Base-by-base conservation (phyloP, 2,797 vertebrate species). In the Margarornis squamiger region DNA sequence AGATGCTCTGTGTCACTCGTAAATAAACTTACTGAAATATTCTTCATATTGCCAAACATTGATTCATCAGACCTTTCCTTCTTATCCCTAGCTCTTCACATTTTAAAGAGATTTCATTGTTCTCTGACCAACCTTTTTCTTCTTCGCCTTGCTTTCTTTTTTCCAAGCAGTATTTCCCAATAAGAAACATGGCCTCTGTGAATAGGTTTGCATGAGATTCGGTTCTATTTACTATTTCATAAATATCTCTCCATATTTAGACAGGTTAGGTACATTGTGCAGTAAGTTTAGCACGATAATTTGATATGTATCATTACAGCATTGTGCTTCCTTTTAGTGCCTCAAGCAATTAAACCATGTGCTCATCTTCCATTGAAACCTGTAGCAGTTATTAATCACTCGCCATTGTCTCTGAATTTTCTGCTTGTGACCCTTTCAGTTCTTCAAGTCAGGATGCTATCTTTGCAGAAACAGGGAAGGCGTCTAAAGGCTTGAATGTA, bases 351-450 rank as follows among this genome's bases (percentile, higher is more conserved):
- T 94, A 95, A 92, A 87, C 68, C 16, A 27, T 39, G 66, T 92
- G 88, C 58, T 45, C 61, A 65, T 96, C 75, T 92, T 93, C 74
- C 4, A 2, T 30, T 76, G 74, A 78, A 93, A 87, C 78, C 55
- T 94, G 63, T 43, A 85, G 49, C 51, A 91, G 86, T 85, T 95
- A 95, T 92, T 94, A 92, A 90, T 90, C 76, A 88, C 82, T 94
- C 65, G 17, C 68, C 66, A 73, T 93, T 92, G 91, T 93, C 77
- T 97, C 78, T n/a, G 66, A 54, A 43, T 90, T 94, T 92, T 94
- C 62, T 95, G 22, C 58, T 67, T 75, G 62, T 57, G 79, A 92
- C 62, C 52, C 75, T 90, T 94, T 89, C 82, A 74, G 36, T 77
- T 94, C 85, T 78, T 38, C 38, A 84, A 84, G 51, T 16, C 36